Percentiles rank a stretch among this genome's conserved stretches.
Conservation (phyloP, 2,888 invertebrate species). For the Troides oblongomaculatus region DNA sequence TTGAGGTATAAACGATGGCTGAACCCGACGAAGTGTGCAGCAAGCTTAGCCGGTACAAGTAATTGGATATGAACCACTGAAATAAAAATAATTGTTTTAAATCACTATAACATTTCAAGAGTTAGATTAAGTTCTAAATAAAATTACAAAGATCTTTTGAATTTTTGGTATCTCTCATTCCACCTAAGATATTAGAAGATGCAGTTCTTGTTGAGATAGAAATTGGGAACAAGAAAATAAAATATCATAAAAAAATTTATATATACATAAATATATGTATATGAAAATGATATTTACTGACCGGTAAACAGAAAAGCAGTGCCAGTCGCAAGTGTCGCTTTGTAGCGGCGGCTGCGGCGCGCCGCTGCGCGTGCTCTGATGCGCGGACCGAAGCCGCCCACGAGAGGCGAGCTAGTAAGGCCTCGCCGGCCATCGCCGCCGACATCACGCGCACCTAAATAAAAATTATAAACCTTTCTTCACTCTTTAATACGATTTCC, state of each 20-base stretch:
- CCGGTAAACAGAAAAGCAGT: constrained; percentile 90
- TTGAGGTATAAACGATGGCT: constrained; percentile 93
- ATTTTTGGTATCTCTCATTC: no score
- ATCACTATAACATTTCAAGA: not conserved
- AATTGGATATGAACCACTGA: constrained; percentile 97
- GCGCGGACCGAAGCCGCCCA: constrained; percentile 95
- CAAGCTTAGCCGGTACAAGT: constrained; percentile 93
- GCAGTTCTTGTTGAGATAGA: no score
- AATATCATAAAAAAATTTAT: no score
- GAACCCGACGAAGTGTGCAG: constrained; percentile 90
- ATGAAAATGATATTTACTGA: constrained; percentile 20
- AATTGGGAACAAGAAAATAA: no score
- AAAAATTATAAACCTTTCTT: not conserved
- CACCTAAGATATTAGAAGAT: no score
- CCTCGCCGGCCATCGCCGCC: constrained; percentile 94
- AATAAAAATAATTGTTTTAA: constrained; percentile 47
- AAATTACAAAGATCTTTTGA: no score
- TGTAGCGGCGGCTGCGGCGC: constrained; percentile 88
- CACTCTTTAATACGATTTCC: not conserved
- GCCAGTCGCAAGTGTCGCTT: constrained; percentile 87
- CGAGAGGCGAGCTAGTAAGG: constrained; percentile 94
- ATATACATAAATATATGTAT: no score
- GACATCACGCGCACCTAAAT: constrained; percentile 90
- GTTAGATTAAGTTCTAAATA: no score
- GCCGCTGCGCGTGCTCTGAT: constrained; percentile 86